Percentiles rank a stretch among this genome's conserved stretches.
Evolutionary conservation across 2,113 vertebrate species (phyloP).

Genomic region (Calyptommatus sinebrachiatus): DNA sequence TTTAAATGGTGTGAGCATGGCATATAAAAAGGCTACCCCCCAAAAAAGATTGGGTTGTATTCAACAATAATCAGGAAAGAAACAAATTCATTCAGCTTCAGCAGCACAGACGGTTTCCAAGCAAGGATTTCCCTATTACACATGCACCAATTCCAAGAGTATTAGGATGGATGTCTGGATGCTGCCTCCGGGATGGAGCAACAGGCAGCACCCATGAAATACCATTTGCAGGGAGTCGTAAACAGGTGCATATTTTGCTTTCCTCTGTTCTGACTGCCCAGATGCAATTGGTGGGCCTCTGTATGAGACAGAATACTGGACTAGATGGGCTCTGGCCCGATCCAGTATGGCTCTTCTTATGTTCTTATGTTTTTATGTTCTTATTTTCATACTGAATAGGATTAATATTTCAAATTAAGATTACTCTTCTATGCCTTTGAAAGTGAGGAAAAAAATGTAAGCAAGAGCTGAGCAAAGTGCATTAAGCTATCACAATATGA

Average conservation of each 20-base stretch:
- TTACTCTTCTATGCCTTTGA: background rate
- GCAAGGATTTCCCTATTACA: background rate
- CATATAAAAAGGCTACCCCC: background rate
- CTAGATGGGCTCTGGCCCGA: too few relatives aligned
- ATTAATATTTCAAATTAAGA: background rate
- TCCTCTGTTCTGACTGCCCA: too few relatives aligned
- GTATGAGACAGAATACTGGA: too few relatives aligned
- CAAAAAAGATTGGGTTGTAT: background rate
- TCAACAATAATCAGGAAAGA: background rate
- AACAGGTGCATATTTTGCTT: too few relatives aligned
- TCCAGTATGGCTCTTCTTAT: too few relatives aligned
- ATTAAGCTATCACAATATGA: background rate
- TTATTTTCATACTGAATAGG: too few relatives aligned
- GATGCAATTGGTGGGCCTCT: too few relatives aligned
- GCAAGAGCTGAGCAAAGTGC: background rate
- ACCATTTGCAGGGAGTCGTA: too few relatives aligned
- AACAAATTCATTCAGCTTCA: constrained; percentile 30
- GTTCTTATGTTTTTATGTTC: too few relatives aligned
- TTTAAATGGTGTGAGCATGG: background rate
- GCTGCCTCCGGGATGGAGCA: too few relatives aligned
- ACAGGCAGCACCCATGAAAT: too few relatives aligned
- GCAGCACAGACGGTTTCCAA: background rate
- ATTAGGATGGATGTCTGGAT: too few relatives aligned
- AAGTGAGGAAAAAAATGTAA: background rate
- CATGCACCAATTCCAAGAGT: background rate